Base-by-base conservation (phyloP, 2,888 invertebrate genomes). In the Lottia scabra region DNA sequence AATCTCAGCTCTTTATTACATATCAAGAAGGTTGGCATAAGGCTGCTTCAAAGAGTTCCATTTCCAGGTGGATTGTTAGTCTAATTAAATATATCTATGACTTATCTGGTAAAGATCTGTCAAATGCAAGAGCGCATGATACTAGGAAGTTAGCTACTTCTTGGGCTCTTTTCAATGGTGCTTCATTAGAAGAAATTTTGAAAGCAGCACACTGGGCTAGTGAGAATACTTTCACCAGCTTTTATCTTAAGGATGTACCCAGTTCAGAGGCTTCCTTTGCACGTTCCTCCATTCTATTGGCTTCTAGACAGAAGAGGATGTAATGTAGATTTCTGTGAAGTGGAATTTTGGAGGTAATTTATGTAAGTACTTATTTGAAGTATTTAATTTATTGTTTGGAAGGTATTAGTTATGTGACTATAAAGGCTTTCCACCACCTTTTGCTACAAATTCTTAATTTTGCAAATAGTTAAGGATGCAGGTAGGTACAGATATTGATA, bases 401-500 rank as follows among this genome's bases (percentile, higher is more conserved):
- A 30, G 30, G 30, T 30, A 30, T 30, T 30, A 30, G 30, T 30
- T 30, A 30, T 30, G 30, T 30, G 30, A 30, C 30, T 48, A 5
- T 5, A 15, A 5, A 15, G 48, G 48, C 48, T 48, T 48, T 19
- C 13, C 48, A 19, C 48, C 48, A 16, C 48, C 48, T 48, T 5
- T 13, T 48, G 48, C 48, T 48, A 48, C n/a, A n/a, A n/a, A n/a
- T n/a, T n/a, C n/a, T n/a, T n/a, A n/a, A n/a, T n/a, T n/a, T n/a
- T n/a, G n/a, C 48, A 48, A 48, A 48, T 48, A 48, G 48, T 48
- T 48, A 48, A 48, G 19, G 48, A 48, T 48, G 48, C 48, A 48
- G 48, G 48, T 48, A 48, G 48, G 48, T 48, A 48, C 48, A 0
- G 48, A 48, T 48, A 48, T 0, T 48, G 48, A 48, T 48, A 48